phyloP scores from a whole-genome alignment of 2,797 vertebrate genomes.

The Sebastes iracundus region DNA sequence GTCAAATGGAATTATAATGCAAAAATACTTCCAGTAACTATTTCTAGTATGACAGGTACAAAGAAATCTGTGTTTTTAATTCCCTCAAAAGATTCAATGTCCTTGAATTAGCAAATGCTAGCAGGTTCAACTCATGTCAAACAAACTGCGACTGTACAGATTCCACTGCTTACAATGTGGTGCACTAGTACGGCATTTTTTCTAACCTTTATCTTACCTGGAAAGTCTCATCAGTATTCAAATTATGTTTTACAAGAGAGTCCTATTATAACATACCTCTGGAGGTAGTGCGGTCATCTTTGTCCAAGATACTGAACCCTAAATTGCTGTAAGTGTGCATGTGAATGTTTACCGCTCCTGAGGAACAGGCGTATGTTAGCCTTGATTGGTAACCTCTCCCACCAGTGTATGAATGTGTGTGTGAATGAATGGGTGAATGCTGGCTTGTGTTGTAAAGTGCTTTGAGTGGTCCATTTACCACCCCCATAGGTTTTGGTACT shows the following conservation, averaged over 20 bases:
- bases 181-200: neutral
- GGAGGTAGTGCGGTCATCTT: too few species aligned
- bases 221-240: neutral
- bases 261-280: too few species aligned
- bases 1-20: neutral
- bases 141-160: neutral
- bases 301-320: too few species aligned
- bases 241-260: neutral
- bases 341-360: too few species aligned
- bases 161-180: neutral
- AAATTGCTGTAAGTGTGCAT: too few species aligned
- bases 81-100: neutral
- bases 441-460: too few species aligned
- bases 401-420: too few species aligned
- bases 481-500: too few species aligned
- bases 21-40: neutral
- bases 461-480: too few species aligned
- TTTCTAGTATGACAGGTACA: neutral
- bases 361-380: too few species aligned
- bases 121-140: neutral
- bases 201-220: neutral
- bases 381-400: too few species aligned
- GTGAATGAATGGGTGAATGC: too few species aligned
- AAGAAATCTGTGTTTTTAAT: neutral
- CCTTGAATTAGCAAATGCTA: neutral